A percentile compares a stretch with the other conserved stretches of the same genome.
These are phyloP conservation scores for Anastatus disparis DNA, from an alignment of 1,140 invertebrate genomes.

Conservation along the genomic window DNA sequence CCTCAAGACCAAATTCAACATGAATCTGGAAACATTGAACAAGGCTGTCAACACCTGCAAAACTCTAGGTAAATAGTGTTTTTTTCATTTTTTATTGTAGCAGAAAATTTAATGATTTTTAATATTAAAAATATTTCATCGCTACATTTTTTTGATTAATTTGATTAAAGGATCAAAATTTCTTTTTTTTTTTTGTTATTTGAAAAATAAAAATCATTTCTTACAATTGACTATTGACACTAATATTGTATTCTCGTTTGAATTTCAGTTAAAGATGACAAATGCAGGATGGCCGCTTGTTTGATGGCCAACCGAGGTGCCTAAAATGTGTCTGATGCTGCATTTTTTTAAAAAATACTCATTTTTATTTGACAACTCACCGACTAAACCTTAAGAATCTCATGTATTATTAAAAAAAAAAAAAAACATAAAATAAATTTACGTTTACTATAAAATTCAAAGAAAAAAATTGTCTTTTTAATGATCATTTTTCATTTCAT, in stretches of 20 bases:
- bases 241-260: neutral
- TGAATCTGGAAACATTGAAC: constrained; percentile 29
- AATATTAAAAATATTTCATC: no score
- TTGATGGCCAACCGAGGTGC: constrained; percentile 33
- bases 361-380: constrained; percentile 12
- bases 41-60: constrained; percentile 33
- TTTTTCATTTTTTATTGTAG: no score
- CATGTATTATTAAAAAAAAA: constrained; percentile 23
- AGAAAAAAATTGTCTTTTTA: no score
- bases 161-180: no score
- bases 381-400: constrained; percentile 16
- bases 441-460: constrained; percentile 17
- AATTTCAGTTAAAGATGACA: constrained; percentile 20
- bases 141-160: no score
- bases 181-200: neutral
- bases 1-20: constrained; percentile 22
- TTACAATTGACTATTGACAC: neutral
- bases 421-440: constrained; percentile 26
- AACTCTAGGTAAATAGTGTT: constrained; percentile 9
- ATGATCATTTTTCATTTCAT: no score
- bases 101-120: no score
- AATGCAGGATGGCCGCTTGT: constrained; percentile 29
- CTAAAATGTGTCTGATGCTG: constrained; percentile 9
- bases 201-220: no score
- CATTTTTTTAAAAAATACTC: neutral